Conservation (phyloP, 2,888 invertebrate species). For the Plutella xylostella region DNA sequence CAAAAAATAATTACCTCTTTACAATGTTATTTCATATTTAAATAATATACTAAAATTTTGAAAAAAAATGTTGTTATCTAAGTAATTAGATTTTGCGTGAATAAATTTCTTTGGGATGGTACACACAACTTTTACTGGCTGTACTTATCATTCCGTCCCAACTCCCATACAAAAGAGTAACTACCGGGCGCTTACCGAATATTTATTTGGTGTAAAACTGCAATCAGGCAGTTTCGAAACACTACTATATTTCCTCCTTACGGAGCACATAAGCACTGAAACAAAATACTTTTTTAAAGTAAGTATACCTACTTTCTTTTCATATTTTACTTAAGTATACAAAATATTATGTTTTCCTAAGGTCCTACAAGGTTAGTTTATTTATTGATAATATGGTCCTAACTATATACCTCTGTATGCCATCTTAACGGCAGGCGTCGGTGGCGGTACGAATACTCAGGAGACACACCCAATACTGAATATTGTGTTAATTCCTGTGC, state of each 20-base stretch:
- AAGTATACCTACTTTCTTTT: no score
- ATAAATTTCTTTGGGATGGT: slow-evolving; percentile 1
- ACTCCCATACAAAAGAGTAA: neutral
- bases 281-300: slow-evolving; percentile 1
- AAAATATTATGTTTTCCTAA: no score
- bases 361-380: no score
- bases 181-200: slow-evolving; percentile 25
- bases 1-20: slow-evolving; percentile 5
- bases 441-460: no score
- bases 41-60: neutral
- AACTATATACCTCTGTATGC: neutral
- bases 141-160: no score
- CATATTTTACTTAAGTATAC: no score
- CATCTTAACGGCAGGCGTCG: neutral
- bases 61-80: neutral
- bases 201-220: slow-evolving; percentile 33
- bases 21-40: neutral
- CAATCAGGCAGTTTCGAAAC: slow-evolving; percentile 25
- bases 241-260: slow-evolving; percentile 4
- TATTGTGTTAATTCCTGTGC: no score
- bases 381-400: neutral
- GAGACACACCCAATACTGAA: no score
- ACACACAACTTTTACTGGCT: no score
- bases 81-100: neutral
- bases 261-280: slow-evolving; percentile 6